Evolutionary conservation across 2,113 vertebrate genomes (phyloP), one percentile per base, ranked within the genome.

Genomic region (Nesogale talazaci): DNA sequence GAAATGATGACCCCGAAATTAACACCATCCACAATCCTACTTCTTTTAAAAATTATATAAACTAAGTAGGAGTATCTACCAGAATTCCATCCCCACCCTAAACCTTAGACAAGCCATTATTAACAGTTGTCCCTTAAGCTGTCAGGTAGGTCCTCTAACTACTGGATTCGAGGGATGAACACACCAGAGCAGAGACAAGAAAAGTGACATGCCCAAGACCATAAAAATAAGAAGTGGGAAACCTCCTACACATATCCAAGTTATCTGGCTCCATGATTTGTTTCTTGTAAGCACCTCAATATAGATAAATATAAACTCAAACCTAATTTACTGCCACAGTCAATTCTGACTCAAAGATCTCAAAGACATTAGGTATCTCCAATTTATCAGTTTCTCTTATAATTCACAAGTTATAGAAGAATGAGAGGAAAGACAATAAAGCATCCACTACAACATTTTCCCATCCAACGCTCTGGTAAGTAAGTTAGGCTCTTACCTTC

Each of bases 11-110:
- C 77, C 40, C 34, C 19, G 76, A 83, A 93, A 90, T 22, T 52
- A 89, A 89, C 92, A 56, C 52, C 14, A 89, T 11, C 29, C 34
- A 67, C 63, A 42, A 70, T 72, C 4, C 8, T 36, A 38, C 1
- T 15, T 86, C 10, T 34, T 89, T 81, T 22, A 23, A 65, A 94
- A 93, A 74, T 29, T 52, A 81, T 23, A 61, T 46, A 76, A 82
- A 78, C 3, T 36, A 83, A 75, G 12, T 70, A 29, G 67, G 84
- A 81, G 29, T 77, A 22, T 61, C 7, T 84, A 52, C 2, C 0
- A n/a, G 83, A 80, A 95, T 16, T 89, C 11, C 85, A 12, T 59
- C n/a, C 52, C 88, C 19, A 80, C 15, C 4, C 19, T 11, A 86
- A 74, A 2, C 7, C 16, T 72, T 57, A 67, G 25, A 14, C 27